Evolutionary conservation across 2,888 invertebrate genomes (phyloP).

Genomic region (Agonopterix heracliana): DNA sequence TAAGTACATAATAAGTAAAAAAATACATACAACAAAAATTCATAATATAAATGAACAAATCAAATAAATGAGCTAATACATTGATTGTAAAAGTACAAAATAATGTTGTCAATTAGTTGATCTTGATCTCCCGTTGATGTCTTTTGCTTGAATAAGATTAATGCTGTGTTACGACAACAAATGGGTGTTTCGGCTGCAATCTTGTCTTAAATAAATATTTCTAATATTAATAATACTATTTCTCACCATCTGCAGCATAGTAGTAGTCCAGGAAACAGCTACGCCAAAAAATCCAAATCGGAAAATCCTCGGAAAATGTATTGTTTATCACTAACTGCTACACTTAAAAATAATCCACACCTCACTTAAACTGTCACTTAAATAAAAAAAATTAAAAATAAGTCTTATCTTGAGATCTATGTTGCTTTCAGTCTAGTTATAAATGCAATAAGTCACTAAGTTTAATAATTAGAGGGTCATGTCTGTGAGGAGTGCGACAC

Average conservation of each 20-base stretch:
- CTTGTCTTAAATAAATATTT: neutral
- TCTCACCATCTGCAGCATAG: constrained; percentile 53
- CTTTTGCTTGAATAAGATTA: constrained; percentile 45
- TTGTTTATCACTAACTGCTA: constrained; percentile 40
- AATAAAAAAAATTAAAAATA: constrained; percentile 50
- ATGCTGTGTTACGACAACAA: constrained; percentile 5
- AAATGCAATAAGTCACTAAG: constrained; percentile 54
- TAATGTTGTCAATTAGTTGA: too few relatives aligned
- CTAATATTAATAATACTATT: constrained; percentile 13
- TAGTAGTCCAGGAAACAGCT: constrained; percentile 37
- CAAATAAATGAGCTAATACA: too few relatives aligned
- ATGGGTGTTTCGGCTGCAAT: neutral
- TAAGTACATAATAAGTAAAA: too few relatives aligned
- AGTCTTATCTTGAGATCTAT: constrained; percentile 74
- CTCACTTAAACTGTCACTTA: constrained; percentile 66
- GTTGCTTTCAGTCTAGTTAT: constrained; percentile 69
- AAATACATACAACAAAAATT: too few relatives aligned
- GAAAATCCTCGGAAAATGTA: constrained; percentile 51
- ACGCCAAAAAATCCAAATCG: constrained; percentile 48
- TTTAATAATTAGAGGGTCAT: constrained; percentile 52
- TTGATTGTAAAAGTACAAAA: too few relatives aligned
- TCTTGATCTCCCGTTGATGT: constrained; percentile 53
- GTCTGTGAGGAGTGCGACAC: constrained; percentile 48
- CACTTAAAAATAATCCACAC: constrained; percentile 65
- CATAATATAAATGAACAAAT: too few relatives aligned